phyloP scores from a whole-genome alignment of 1,140 invertebrate species.

The Lepidurus packardi region DNA sequence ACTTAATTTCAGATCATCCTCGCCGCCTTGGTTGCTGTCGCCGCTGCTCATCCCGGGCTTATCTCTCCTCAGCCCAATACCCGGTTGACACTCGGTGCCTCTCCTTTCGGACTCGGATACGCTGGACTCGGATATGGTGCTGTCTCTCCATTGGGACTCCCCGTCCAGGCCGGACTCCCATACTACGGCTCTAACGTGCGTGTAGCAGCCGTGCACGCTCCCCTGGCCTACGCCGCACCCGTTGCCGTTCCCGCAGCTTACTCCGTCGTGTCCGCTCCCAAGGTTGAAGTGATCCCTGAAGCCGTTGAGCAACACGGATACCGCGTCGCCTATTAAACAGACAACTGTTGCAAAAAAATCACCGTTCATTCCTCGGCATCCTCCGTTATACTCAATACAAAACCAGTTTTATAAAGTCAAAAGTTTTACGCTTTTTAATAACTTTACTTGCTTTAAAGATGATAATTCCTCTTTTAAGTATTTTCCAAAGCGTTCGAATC shows the following conservation, averaged over 20 bases:
- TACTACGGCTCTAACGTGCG: not conserved
- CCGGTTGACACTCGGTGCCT: not conserved
- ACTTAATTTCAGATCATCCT: not conserved
- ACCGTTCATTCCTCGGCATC: not conserved
- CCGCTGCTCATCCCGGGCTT: not conserved
- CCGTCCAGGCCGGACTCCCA: not conserved
- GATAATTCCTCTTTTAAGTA: too few relatives aligned
- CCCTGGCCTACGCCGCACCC: constrained; percentile 35
- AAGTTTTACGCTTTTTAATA: too few relatives aligned
- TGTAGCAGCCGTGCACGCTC: constrained; percentile 28
- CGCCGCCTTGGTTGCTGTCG: not conserved
- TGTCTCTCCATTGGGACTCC: too few relatives aligned
- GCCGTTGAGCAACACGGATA: constrained; percentile 49
- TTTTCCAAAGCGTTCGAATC: too few relatives aligned
- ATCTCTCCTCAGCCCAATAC: too few relatives aligned
- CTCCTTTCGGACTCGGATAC: not conserved
- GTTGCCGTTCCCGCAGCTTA: constrained; percentile 39
- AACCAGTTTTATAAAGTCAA: too few relatives aligned
- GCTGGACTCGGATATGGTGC: not conserved
- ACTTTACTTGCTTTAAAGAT: too few relatives aligned
- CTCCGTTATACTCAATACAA: not conserved
- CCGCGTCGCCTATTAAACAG: constrained; percentile 41
- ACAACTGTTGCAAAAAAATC: not conserved
- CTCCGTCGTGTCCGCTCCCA: constrained; percentile 41
- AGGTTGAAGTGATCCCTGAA: constrained; percentile 44